Percentiles rank a stretch among this genome's conserved stretches.
phyloP scores from a whole-genome alignment of 2,888 invertebrate species.

The Mycalesis mineus region DNA sequence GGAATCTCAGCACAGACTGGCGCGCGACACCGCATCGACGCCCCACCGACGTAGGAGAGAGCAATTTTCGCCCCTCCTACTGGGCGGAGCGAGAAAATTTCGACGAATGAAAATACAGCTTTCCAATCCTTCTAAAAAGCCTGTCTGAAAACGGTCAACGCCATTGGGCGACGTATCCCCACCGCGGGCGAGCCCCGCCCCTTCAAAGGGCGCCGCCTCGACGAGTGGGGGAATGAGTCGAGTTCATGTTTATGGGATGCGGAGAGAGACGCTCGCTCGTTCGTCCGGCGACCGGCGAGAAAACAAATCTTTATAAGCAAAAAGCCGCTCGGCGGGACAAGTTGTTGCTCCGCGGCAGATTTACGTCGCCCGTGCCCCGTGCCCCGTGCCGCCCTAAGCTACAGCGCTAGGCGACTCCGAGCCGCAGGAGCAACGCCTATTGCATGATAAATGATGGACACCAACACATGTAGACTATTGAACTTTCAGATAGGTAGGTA shows the following conservation, averaged over 20 bases:
- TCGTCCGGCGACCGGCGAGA: slow-evolving; percentile 40
- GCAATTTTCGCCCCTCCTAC: slow-evolving; percentile 57
- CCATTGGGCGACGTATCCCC: slow-evolving; percentile 63
- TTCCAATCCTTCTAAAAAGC: slow-evolving; percentile 63
- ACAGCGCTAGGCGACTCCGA: background rate
- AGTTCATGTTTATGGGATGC: slow-evolving; percentile 77
- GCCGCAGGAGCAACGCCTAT: slow-evolving; percentile 10
- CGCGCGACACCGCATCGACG: slow-evolving; percentile 69
- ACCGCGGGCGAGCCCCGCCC: slow-evolving; percentile 44
- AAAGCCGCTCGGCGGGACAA: slow-evolving; percentile 73
- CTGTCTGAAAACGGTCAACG: slow-evolving; percentile 32
- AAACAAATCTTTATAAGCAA: slow-evolving; percentile 77
- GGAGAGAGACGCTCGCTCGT: slow-evolving; percentile 68
- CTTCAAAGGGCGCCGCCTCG: slow-evolving; percentile 45
- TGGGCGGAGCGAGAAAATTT: slow-evolving; percentile 47
- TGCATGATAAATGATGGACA: slow-evolving; percentile 1
- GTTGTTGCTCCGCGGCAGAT: slow-evolving; percentile 74
- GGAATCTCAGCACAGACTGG: slow-evolving; percentile 72
- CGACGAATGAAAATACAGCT: slow-evolving; percentile 54
- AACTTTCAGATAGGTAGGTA: background rate
- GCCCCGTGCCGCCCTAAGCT: background rate
- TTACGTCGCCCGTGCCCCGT: slow-evolving; percentile 47
- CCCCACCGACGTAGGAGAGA: slow-evolving; percentile 71
- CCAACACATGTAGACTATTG: background rate
- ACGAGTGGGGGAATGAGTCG: slow-evolving; percentile 69